Base-by-base conservation (phyloP, 64 coral and sea anemone genomes). In the Dendrophyllia cribrosa region DNA sequence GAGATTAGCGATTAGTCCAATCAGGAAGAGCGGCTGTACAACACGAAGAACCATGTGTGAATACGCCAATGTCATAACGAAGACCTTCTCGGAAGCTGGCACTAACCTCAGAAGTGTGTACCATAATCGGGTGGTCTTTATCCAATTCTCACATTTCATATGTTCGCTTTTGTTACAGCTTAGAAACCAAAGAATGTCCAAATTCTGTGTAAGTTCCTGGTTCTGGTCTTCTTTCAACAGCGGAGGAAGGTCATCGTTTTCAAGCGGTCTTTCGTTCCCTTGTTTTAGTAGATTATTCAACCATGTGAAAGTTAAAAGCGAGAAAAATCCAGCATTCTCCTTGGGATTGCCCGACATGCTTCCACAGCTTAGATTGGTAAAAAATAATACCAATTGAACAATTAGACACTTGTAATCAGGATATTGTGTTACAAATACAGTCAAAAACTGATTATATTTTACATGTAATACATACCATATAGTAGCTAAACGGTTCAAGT, bases 231-330 rank as follows among this genome's bases (percentile, higher is more conserved):
- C 70, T 74, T 44, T 5, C 43, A 74, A 74, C 26, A 74, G 43
- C 3, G 70, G 10, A 46, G 70, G 70, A 13, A 74, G 70, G 34
- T 74, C 70, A 74, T 74, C 26, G 44, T 74, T 74, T 74, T 74
- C 70, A 74, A 74, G 70, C 0, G 70, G 14, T 74, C 70, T 26
- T 16, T 74, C 13, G 44, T 45, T 74, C 7, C 70, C 70, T 46
- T 44, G 70, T 74, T 25, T 74, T 74, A 74, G 14, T 46, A 74
- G 23, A 46, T 74, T 2, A 44, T 74, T 74, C 70, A 74, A 5
- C 70, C 70, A 74, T 46, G 70, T 5, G 46, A 74, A 74, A 12
- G 70, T 74, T 14, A 74, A 43, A 48, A 74, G 70, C 34, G 70
- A 74, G 34, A 48, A 46, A 17, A 74, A 74, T 17, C 70, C 43